Percentiles rank a stretch among this genome's conserved stretches.
Conservation (phyloP, 2,888 invertebrate genomes). For the Augiades crinisus region DNA sequence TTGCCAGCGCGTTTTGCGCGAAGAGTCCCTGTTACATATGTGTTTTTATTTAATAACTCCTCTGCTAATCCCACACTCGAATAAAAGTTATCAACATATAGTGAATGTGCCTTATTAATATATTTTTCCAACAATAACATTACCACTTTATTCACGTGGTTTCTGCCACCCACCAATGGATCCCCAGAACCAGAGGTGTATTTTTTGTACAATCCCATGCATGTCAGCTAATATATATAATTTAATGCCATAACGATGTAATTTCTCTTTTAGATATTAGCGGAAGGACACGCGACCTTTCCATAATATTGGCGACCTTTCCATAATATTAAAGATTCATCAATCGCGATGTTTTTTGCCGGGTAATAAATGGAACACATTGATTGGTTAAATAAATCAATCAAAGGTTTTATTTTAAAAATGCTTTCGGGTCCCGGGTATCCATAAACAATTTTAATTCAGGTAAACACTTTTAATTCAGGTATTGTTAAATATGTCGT, state of each 20-base stretch:
- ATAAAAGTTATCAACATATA: slow-evolving; percentile 38
- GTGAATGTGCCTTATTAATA: slow-evolving; percentile 31
- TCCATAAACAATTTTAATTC: no score
- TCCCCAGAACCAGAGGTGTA: slow-evolving; percentile 36
- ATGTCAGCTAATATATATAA: slow-evolving; percentile 6
- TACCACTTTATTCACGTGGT: slow-evolving; percentile 37
- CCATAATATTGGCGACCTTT: slow-evolving; percentile 5
- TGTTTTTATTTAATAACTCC: slow-evolving; percentile 31
- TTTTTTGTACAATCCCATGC: slow-evolving; percentile 27
- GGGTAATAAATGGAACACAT: slow-evolving; percentile 33
- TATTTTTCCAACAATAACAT: slow-evolving; percentile 32
- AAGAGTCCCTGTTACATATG: slow-evolving; percentile 35
- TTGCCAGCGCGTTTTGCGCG: slow-evolving; percentile 32
- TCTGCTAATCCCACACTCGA: slow-evolving; percentile 32
- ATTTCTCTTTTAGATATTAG: slow-evolving; percentile 3
- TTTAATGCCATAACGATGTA: slow-evolving; percentile 3
- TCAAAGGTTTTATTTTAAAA: slow-evolving; percentile 7
- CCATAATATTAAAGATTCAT: slow-evolving; percentile 7
- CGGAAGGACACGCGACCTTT: slow-evolving; percentile 3
- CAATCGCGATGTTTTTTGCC: slow-evolving; percentile 23
- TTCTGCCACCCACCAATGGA: slow-evolving; percentile 37
- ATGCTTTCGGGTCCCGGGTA: slow-evolving; percentile 2
- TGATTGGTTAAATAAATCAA: slow-evolving; percentile 35
- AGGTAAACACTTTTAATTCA: no score
- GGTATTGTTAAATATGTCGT: no score